Evolutionary conservation across 1,140 invertebrate genomes (phyloP), one percentile per base, ranked within the genome.

Genomic region (Psix sp.): DNA sequence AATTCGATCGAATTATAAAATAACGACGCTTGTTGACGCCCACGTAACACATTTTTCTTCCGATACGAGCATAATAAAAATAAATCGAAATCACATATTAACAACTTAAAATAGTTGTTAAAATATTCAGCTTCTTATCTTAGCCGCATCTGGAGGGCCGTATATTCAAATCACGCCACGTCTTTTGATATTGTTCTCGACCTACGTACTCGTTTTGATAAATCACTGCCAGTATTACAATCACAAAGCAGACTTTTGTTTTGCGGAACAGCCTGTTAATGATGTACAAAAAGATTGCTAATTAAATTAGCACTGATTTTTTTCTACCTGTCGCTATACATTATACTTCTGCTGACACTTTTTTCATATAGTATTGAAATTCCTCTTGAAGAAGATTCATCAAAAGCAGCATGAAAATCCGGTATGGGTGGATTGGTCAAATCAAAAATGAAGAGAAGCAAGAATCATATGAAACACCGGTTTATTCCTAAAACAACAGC

Each of bases 1-100:
- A 71, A 71, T 71, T 62, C 57, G 67, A 71, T 57, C 67, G 67
- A 71, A 57, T 63, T 62, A 43, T 63, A 62, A 63, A 57, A 71
- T 57, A 56, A 36, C 57, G 56, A 52, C 13, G 33, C 52, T 59
- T 52, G 52, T 66, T 40, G 9, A 54, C 60, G 54, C 70, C 70
- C 52, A 73, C 70, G 40, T 15, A 15, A 24, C 40, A 40, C 51
- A 65, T 66, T 60, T 73, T 66, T 74, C 20, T 3, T 29, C 46
- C 40, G 54, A 54, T 54, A 35, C 29, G 9, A 9, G 11, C 24
- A 24, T 33, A 38, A 62, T 74, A 67, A 60, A 66, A 62, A 74
- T 74, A 67, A 74, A 74, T 74, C 56, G 62, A 66, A 74, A 66
- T 66, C 51, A 62, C 33, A 18, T 43, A 42, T 56, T 43, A 57